Base-by-base conservation (phyloP, 2,888 invertebrate species). In the Elegia similella region DNA sequence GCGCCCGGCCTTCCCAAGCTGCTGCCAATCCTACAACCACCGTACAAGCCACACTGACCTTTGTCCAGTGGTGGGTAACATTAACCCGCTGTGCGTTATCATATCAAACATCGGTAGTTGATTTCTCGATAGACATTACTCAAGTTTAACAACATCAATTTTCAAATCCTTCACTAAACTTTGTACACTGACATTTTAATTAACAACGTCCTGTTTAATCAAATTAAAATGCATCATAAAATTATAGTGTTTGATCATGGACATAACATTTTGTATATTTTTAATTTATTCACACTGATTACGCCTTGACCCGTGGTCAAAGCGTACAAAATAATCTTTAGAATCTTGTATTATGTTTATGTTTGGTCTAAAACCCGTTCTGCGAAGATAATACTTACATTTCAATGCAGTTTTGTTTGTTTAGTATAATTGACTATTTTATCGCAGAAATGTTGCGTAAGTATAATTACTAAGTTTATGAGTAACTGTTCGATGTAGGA, bases 251-350 rank as follows among this genome's bases (percentile, higher is more conserved):
- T 48, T 30, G 13, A 23, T 23, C 23, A 23, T 23, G 23, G 23
- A 23, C 5, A 2, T 23, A 23, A 23, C 2, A 23, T 23, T 30
- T 48, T 48, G 13, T 30, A 48, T 8, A 29, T 48, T 30, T 47
- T 48, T 30, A 48, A 48, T 48, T 48, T 17, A 48, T 48, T 30
- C 47, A 30, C 13, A 30, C 29, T n/a, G 6, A 48, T 48, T 29
- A 48, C 13, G 47, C 47, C 47, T 48, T 48, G 47, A 48, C 47
- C 47, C 13, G 30, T 17, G 30, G 47, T 48, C 13, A 30, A 29
- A 48, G 13, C 13, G 6, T 48, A 48, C 47, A 30, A 48, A 48
- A 48, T 48, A 48, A 48, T 48, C 13, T 48, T 30, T 29, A 30
- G 5, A 13, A 30, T 38, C 38, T 12, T 38, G 3, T n/a, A n/a